Evolutionary conservation across 1,140 invertebrate genomes (phyloP).

Genomic region (Nephotettix cincticeps): DNA sequence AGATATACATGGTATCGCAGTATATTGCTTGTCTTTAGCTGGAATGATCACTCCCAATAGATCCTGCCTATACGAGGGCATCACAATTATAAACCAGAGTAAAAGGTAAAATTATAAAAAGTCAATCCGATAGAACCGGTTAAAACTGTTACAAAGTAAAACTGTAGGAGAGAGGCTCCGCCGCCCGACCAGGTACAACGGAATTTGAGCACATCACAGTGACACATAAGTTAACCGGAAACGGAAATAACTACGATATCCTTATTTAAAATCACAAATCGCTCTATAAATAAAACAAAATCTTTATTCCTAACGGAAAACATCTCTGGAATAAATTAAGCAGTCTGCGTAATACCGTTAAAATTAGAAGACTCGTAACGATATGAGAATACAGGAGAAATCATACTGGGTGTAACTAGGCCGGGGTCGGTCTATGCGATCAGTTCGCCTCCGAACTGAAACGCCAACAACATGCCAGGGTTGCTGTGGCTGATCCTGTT

Average conservation of each 20-base stretch:
- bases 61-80: slow-evolving; percentile 12
- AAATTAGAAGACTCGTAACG: slow-evolving; percentile 16
- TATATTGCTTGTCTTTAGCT: slow-evolving; percentile 29
- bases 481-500: slow-evolving; percentile 34
- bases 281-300: slow-evolving; percentile 16
- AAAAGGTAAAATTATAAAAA: neutral
- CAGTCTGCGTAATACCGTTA: slow-evolving; percentile 15
- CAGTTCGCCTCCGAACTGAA: slow-evolving; percentile 12
- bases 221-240: no score
- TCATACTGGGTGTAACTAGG: neutral
- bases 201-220: slow-evolving; percentile 10
- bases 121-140: neutral
- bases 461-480: slow-evolving; percentile 6
- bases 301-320: slow-evolving; percentile 1
- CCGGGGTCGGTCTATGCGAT: neutral
- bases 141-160: slow-evolving; percentile 1
- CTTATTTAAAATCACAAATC: slow-evolving; percentile 12
- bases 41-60: slow-evolving; percentile 22
- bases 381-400: slow-evolving; percentile 20
- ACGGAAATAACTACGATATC: no score
- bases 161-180: neutral
- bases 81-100: neutral
- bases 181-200: neutral
- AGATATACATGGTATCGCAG: slow-evolving; percentile 31
- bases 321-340: slow-evolving; percentile 19